Percentiles rank a stretch among this genome's conserved stretches.
These are phyloP conservation scores for Melieria crassipennis DNA, from an alignment of 2,888 invertebrate genomes.

Conservation along the genomic window DNA sequence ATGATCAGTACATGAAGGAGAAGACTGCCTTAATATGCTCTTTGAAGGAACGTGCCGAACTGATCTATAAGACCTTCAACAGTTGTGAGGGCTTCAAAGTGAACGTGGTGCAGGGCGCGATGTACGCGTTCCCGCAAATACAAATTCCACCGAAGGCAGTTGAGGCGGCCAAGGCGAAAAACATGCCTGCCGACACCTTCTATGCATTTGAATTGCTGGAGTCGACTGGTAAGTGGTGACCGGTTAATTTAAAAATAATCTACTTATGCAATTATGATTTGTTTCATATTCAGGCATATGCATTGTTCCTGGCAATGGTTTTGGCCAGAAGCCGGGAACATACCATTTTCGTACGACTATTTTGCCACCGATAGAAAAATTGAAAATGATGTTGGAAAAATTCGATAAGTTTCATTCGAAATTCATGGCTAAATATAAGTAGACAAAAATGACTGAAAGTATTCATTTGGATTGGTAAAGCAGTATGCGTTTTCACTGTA, in stretches of 20 bases:
- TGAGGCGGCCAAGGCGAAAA: constrained; percentile 79
- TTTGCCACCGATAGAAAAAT: constrained; percentile 84
- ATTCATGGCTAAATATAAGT: constrained; percentile 81
- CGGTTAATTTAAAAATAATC: too few relatives aligned
- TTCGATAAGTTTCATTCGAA: constrained; percentile 85
- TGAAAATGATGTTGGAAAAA: constrained; percentile 83
- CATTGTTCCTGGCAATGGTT: constrained; percentile 93
- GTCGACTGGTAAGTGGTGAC: constrained; percentile 70
- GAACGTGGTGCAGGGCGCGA: constrained; percentile 90
- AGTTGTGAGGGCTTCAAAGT: constrained; percentile 88
- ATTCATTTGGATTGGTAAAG: too few relatives aligned
- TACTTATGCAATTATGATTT: too few relatives aligned
- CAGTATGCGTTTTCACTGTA: too few relatives aligned
- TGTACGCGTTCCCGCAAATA: constrained; percentile 97
- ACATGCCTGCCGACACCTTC: constrained; percentile 85
- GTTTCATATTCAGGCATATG: constrained; percentile 78
- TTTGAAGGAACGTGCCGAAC: constrained; percentile 78
- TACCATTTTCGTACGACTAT: constrained; percentile 97
- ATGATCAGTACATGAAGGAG: constrained; percentile 80
- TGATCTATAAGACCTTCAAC: constrained; percentile 91
- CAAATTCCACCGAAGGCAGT: constrained; percentile 84
- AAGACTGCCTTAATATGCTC: constrained; percentile 77
- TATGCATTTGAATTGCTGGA: constrained; percentile 94
- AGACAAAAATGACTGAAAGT: constrained; percentile 50
- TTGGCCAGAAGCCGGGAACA: constrained; percentile 93